Base-by-base conservation (phyloP, 2,888 invertebrate species). In the Xanthia togata region DNA sequence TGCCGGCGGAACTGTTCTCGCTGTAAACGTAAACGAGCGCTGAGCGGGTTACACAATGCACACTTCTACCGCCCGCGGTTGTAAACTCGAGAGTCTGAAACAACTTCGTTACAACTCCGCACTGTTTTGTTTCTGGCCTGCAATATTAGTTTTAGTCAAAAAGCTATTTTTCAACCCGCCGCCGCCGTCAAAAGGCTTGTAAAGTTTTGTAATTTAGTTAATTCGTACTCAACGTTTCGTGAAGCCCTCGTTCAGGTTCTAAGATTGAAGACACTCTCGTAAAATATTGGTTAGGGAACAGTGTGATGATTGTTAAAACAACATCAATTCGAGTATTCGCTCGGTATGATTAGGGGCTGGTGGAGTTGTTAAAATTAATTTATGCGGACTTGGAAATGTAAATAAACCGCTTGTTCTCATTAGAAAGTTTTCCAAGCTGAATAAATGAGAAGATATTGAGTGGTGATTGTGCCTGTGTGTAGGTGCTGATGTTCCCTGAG, bases 401-500 rank as follows among this genome's bases (percentile, higher is more conserved):
- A 88, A 87, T 84, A 87, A 82, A 76, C 79, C 77, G 83, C 69
- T 84, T 84, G 76, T 84, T 83, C 79, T 79, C 81, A 85, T 87
- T 80, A 78, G 9, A 65, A 83, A 85, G 78, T 86, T 83, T 79
- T 57, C n/a, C 11, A 64, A 73, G 64, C 55, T n/a, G 65, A 35
- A 77, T 77, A 78, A 76, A 76, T 78, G 68, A 47, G 26, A 70
- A 35, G 53, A 75, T 63, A 50, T 41, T 55, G 35, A 67, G n/a
- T 50, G 53, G 26, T 14, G 44, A 4, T 53, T 88, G 57, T 73
- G 44, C 70, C 35, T 90, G 78, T 86, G 90, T 92, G 50, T 96
- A 98, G 98, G 98, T 98, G 88, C 97, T 98, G 88, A 97, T 98
- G 90, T 98, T 98, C 93, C 98, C 98, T 4, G 98, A 98, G 93